Percentiles rank a stretch among this genome's conserved stretches.
These are phyloP conservation scores for Leptodactylus fallax DNA, from an alignment of 2,797 vertebrate species.

Conservation along the genomic window DNA sequence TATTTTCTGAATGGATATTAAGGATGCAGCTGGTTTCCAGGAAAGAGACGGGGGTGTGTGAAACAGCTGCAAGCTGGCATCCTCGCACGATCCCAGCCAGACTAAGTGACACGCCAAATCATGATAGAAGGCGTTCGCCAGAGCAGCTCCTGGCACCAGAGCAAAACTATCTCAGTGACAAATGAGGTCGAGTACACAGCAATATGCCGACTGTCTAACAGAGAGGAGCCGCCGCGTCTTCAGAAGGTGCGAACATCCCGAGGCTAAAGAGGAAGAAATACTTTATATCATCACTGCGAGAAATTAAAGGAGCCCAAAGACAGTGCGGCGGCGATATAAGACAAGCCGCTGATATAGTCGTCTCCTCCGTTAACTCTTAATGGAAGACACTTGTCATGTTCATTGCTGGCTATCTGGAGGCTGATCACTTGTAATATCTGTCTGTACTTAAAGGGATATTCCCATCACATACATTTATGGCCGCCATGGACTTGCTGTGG, in stretches of 20 bases:
- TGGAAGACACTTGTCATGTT: no score
- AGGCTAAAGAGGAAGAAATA: no score
- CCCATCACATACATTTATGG: no score
- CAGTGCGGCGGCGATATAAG: background rate
- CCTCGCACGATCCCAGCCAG: background rate
- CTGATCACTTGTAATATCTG: no score
- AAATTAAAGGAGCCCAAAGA: background rate
- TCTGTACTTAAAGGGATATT: no score
- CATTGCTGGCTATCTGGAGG: no score
- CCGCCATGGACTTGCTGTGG: no score
- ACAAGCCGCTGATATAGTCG: no score
- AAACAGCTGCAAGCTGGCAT: conserved; percentile 39
- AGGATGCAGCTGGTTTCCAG: conserved; percentile 20
- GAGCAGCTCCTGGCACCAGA: conserved; percentile 20
- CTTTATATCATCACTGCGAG: background rate
- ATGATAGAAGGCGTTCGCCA: background rate
- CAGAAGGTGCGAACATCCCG: background rate
- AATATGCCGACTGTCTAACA: conserved; percentile 7
- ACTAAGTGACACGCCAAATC: background rate
- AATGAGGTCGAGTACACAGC: background rate
- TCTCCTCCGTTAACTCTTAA: no score
- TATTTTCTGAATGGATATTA: background rate
- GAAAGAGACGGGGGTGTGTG: background rate
- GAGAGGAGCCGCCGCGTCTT: background rate
- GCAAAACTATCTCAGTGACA: background rate